phyloP scores from a whole-genome alignment of 2,113 vertebrate species.

The Thalassarche chlororhynchos region DNA sequence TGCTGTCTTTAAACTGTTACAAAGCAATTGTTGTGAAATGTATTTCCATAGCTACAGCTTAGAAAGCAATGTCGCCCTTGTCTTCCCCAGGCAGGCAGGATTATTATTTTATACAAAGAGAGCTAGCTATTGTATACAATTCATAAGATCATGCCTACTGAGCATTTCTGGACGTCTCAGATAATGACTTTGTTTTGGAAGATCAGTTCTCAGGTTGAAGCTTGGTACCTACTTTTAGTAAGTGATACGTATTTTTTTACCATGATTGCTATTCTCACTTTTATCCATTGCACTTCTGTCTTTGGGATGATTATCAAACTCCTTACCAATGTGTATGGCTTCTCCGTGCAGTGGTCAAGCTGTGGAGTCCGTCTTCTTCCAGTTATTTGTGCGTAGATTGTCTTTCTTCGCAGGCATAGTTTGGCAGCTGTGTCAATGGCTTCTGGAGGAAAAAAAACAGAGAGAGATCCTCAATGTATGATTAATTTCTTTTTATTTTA shows the following conservation, averaged over 20 bases:
- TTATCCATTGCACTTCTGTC: not conserved
- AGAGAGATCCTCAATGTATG: not conserved
- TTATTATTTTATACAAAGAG: not conserved
- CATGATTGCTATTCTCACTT: not conserved
- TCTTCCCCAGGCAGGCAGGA: not conserved
- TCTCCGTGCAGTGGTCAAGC: not conserved
- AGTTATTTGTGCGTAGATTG: not conserved
- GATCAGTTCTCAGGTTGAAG: not conserved
- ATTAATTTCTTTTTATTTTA: not conserved
- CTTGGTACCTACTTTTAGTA: not conserved
- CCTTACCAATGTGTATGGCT: not conserved
- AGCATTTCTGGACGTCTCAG: not conserved
- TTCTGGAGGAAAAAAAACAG: not conserved
- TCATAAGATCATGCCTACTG: not conserved
- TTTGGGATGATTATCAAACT: not conserved
- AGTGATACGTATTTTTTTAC: not conserved
- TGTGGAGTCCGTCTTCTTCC: not conserved
- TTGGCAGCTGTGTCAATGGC: not conserved
- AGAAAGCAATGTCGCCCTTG: not conserved
- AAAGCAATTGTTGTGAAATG: not conserved
- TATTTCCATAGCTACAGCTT: slow-evolving; percentile 1
- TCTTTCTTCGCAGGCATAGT: not conserved
- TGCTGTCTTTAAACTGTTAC: not conserved
- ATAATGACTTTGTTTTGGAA: not conserved
- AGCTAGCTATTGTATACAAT: not conserved